phyloP scores from a whole-genome alignment of 2,797 vertebrate genomes.

The Triplophysa bombifrons region DNA sequence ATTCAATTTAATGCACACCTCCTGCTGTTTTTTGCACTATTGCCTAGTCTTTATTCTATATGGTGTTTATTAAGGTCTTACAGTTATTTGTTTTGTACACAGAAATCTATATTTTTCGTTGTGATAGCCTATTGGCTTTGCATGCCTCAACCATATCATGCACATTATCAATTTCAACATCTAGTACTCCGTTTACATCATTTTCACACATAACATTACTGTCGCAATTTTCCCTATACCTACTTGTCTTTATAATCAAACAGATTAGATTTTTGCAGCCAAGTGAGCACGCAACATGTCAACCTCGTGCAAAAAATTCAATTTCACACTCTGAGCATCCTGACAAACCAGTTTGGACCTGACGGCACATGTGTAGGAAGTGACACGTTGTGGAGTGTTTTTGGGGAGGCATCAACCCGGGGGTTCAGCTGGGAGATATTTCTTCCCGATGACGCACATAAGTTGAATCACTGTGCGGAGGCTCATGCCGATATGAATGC shows the following conservation, averaged over 20 bases:
- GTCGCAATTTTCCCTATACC: neutral
- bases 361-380: neutral
- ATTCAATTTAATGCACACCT: neutral
- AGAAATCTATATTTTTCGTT: neutral
- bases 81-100: neutral
- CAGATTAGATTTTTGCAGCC: neutral
- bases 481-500: neutral
- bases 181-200: neutral
- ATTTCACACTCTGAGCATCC: constrained; percentile 13
- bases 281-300: neutral
- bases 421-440: neutral
- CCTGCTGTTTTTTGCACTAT: neutral
- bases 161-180: constrained; percentile 3
- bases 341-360: constrained; percentile 13
- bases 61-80: neutral
- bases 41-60: neutral
- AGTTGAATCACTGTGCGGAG: constrained; percentile 22
- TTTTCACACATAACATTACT: neutral
- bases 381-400: neutral
- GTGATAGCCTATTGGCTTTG: neutral
- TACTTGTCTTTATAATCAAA: neutral
- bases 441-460: constrained; percentile 16
- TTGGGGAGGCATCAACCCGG: neutral
- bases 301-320: neutral
- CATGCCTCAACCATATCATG: constrained; percentile 10